A percentile compares a stretch with the other conserved stretches of the same genome.
Evolutionary conservation across 2,113 vertebrate genomes (phyloP).

Genomic region (Coptodon bakossiorum): DNA sequence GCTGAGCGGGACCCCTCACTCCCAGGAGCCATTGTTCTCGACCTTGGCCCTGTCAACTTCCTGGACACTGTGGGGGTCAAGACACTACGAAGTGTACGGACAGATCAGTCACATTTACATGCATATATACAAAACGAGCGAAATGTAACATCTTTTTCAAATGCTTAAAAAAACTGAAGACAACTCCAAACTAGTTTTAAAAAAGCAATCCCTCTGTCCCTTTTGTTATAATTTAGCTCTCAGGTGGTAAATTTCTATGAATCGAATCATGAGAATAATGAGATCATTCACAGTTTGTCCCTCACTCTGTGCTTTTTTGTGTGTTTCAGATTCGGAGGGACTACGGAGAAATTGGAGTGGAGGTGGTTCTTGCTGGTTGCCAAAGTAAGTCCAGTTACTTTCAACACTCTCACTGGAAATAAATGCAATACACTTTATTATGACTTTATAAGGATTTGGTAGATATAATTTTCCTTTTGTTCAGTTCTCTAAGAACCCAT

Average conservation of each 20-base stretch:
- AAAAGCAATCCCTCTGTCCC: background rate
- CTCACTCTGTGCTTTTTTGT: background rate
- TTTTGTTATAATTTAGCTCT: background rate
- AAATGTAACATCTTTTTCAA: background rate
- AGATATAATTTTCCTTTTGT: background rate
- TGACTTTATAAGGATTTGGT: background rate
- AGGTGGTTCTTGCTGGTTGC: conserved; percentile 71
- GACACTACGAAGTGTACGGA: conserved; percentile 78
- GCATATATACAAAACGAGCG: background rate
- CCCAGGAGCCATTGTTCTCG: conserved; percentile 80
- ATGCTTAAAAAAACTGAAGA: background rate
- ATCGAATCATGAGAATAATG: background rate
- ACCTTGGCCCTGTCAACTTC: conserved; percentile 84
- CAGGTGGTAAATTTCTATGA: background rate
- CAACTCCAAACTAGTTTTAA: background rate
- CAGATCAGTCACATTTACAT: background rate
- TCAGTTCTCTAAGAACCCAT: background rate
- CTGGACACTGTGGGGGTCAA: conserved; percentile 90
- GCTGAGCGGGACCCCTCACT: conserved; percentile 57
- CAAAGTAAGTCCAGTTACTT: conserved; percentile 64
- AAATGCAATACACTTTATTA: background rate
- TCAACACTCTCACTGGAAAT: background rate
- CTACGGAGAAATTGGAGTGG: conserved; percentile 81
- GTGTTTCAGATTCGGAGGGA: conserved; percentile 82
- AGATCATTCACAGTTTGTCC: background rate